phyloP scores from a whole-genome alignment of 2,797 vertebrate species.

The Sphenopsis melanotis region DNA sequence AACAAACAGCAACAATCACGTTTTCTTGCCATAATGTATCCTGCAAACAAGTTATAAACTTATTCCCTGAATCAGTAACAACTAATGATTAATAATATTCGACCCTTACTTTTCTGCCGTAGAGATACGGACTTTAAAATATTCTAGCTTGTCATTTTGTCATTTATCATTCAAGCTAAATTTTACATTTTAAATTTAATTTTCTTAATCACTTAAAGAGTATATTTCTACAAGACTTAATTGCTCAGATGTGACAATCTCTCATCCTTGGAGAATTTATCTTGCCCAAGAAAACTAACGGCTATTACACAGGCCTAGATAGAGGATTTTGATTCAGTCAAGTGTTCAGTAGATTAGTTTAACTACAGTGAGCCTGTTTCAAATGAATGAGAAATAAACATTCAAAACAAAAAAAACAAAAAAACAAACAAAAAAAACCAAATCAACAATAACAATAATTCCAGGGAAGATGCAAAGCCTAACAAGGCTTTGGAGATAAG shows the following conservation, averaged over 20 bases:
- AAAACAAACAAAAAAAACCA: fast-evolving
- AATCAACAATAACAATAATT: background rate
- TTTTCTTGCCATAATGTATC: background rate
- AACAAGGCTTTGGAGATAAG: background rate
- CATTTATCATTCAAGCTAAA: background rate
- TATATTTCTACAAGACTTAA: background rate
- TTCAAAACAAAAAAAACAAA: background rate
- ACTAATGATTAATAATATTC: background rate
- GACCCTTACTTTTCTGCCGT: background rate
- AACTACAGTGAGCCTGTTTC: background rate
- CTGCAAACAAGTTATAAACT: background rate
- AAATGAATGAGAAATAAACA: background rate
- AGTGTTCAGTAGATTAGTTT: background rate
- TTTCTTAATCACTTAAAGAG: background rate
- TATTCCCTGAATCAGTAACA: background rate
- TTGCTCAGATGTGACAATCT: background rate
- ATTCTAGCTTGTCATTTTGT: background rate
- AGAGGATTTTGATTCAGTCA: background rate
- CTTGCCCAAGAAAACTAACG: background rate
- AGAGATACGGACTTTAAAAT: background rate
- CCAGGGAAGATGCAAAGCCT: background rate
- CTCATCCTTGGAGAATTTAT: background rate
- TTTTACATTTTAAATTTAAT: background rate
- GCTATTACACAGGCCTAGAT: background rate
- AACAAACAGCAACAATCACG: background rate